Evolutionary conservation across 2,797 vertebrate genomes (phyloP).

Genomic region (Falco biarmicus): DNA sequence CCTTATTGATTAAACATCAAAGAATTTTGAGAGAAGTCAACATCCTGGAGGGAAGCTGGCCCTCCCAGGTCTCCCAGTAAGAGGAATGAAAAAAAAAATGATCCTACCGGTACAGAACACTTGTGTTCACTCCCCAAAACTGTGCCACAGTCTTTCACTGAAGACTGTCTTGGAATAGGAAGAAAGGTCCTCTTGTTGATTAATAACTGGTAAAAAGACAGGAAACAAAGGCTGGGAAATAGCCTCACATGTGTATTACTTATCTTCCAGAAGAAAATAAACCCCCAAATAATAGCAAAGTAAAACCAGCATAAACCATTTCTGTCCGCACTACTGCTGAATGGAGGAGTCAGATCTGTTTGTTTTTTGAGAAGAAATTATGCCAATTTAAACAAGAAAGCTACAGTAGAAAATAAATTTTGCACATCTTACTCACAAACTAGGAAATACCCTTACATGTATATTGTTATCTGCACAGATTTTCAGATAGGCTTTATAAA

Average conservation of each 20-base stretch:
- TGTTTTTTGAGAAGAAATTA: too few relatives aligned
- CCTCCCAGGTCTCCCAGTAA: neutral
- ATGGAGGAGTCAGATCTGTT: too few relatives aligned
- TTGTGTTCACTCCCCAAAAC: rapidly evolving
- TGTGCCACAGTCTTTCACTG: neutral
- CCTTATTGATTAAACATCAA: neutral
- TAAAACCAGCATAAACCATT: too few relatives aligned
- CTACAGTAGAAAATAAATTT: too few relatives aligned
- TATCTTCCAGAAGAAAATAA: neutral
- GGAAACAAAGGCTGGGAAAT: neutral
- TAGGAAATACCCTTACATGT: neutral
- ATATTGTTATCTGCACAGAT: neutral
- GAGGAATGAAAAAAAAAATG: neutral
- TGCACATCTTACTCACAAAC: too few relatives aligned
- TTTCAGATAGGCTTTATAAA: neutral
- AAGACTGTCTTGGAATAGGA: neutral
- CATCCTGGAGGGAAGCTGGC: neutral
- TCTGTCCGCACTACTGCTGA: too few relatives aligned
- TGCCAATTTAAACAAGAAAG: too few relatives aligned
- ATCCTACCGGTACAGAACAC: neutral
- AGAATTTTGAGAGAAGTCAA: neutral
- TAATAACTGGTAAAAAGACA: neutral
- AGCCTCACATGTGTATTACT: too few relatives aligned
- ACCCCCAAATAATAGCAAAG: too few relatives aligned
- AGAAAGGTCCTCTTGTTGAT: neutral